A percentile compares a stretch with the other conserved stretches of the same genome.
phyloP scores from a whole-genome alignment of 2,888 invertebrate species.

The Yponomeuta malinellus region DNA sequence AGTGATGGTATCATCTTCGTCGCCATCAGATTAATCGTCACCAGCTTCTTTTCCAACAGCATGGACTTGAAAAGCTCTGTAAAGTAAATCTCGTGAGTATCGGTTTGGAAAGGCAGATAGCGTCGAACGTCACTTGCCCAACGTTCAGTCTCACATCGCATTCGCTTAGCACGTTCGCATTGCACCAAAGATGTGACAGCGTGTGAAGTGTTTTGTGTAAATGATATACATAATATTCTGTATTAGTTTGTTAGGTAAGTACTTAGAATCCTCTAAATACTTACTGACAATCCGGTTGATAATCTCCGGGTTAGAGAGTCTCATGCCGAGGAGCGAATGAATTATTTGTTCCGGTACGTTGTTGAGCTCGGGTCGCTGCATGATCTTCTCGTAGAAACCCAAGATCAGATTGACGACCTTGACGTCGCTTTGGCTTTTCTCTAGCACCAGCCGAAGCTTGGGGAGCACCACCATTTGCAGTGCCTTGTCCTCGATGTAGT shows the following conservation, averaged over 20 bases:
- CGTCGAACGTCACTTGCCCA: too few relatives aligned
- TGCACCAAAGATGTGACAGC: background rate
- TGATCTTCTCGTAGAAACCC: slow-evolving; percentile 85
- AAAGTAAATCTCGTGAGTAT: slow-evolving; percentile 27
- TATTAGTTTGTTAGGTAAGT: background rate
- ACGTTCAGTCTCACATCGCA: background rate
- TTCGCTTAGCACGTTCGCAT: background rate
- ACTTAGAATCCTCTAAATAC: slow-evolving; percentile 54
- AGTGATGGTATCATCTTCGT: slow-evolving; percentile 94
- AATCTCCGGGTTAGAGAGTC: slow-evolving; percentile 91
- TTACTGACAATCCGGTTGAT: slow-evolving; percentile 94
- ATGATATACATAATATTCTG: background rate
- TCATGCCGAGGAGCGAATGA: slow-evolving; percentile 90
- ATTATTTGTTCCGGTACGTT: slow-evolving; percentile 94
- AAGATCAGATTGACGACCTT: slow-evolving; percentile 88
- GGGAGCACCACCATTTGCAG: slow-evolving; percentile 87
- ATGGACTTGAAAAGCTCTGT: slow-evolving; percentile 94
- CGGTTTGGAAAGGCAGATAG: background rate
- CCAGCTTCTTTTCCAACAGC: slow-evolving; percentile 93
- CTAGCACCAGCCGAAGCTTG: slow-evolving; percentile 87
- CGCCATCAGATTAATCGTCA: slow-evolving; percentile 94
- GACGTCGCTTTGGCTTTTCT: slow-evolving; percentile 86
- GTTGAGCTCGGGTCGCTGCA: slow-evolving; percentile 88
- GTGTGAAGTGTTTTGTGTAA: background rate
- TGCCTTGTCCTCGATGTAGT: slow-evolving; percentile 88